These are phyloP conservation scores for Fragum sueziense DNA, from an alignment of 2,888 invertebrate species.

Conservation along the genomic window DNA sequence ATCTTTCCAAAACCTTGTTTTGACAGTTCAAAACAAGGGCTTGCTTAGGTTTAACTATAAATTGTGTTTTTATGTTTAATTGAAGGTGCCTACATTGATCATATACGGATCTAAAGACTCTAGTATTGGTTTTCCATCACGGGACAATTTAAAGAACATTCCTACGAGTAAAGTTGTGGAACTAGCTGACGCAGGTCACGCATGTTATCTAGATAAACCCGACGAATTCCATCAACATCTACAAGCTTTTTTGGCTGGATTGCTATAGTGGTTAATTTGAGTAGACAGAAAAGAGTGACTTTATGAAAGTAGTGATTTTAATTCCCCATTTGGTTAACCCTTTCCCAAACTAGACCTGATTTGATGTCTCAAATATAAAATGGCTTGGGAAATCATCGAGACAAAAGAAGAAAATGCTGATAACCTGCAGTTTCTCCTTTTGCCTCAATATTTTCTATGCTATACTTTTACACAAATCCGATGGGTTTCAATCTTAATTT, in stretches of 20 bases:
- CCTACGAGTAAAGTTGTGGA: slow-evolving; percentile 80
- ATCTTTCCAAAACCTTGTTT: neutral
- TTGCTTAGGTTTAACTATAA: neutral
- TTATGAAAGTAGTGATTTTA: no score
- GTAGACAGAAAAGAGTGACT: no score
- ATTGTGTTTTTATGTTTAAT: slow-evolving; percentile 19
- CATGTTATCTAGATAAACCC: slow-evolving; percentile 83
- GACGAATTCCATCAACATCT: slow-evolving; percentile 82
- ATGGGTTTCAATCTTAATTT: no score
- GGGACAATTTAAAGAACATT: slow-evolving; percentile 79
- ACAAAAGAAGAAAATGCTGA: no score
- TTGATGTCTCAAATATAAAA: no score
- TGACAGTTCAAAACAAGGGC: neutral
- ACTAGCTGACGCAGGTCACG: slow-evolving; percentile 82
- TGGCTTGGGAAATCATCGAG: no score
- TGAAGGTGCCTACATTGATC: slow-evolving; percentile 83
- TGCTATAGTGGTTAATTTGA: no score
- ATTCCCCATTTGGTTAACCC: no score
- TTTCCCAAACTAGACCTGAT: no score
- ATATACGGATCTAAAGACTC: slow-evolving; percentile 83
- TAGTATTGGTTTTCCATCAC: slow-evolving; percentile 76
- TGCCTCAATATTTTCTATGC: no score
- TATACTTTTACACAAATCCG: no score
- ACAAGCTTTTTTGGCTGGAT: slow-evolving; percentile 82
- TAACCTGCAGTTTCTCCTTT: no score